Evolutionary conservation across 2,113 vertebrate species (phyloP), one percentile per base, ranked within the genome.

Genomic region (Passer montanus): DNA sequence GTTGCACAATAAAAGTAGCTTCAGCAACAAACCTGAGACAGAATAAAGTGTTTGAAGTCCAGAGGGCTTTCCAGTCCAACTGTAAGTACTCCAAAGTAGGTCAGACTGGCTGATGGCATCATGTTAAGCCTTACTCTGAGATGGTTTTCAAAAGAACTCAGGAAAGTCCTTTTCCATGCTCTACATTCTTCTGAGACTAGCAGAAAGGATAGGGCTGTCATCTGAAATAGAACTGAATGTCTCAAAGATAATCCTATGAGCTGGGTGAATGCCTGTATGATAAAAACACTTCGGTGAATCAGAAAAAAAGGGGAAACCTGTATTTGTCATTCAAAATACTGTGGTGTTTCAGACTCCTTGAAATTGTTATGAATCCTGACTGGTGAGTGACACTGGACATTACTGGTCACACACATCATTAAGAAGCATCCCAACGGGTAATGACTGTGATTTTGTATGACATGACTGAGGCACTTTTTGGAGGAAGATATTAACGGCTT

Each of bases 171-270:
- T 97, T 91, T 93, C 80, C 58, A 92, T 7, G 21, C 56, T 50
- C 89, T 76, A 77, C 58, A 63, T 94, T 96, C 85, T 94, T 97
- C 86, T 92, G 81, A 95, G 94, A 87, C 56, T 39, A 88, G 82
- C 13, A 85, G 91, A 94, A 95, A 87, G 90, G 89, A 95, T 53
- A 46, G 74, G 81, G 63, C 89, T 97, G 96, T 95, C 93, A 94
- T 89, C 56, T 93, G 92, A 95, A 95, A 95, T 89, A 70, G 67
- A 94, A 94, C 60, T 56, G 70, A 89, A 89, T 64, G 43, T 70
- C 90, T 96, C 79, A 78, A 53, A 83, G 86, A 91, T 95, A 96
- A 97, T 95, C 93, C 91, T 85, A 11, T 83, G 93, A 93, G 86
- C 81, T 78, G 80, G 46, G 72, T 92, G 82, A 95, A 86, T 88